Conservation (phyloP, 2,113 vertebrate species). For the Prionailurus viverrinus region DNA sequence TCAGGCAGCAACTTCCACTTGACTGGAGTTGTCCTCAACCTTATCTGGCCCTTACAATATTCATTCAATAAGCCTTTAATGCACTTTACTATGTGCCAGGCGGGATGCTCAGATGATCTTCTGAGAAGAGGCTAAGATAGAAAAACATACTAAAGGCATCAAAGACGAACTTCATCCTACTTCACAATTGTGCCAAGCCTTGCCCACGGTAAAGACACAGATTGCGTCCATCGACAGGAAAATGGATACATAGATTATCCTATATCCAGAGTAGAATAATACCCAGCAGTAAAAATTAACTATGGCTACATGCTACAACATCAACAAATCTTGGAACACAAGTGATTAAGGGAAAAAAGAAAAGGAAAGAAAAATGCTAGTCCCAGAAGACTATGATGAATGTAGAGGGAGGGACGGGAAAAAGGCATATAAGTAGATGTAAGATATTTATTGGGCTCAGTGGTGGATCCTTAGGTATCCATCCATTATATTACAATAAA, state of each 20-base stretch:
- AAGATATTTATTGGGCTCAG: neutral
- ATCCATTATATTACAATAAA: neutral
- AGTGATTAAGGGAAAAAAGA: neutral
- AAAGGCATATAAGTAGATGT: neutral
- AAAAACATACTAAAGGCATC: neutral
- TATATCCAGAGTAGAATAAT: neutral
- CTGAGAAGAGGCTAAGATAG: neutral
- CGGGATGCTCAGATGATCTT: neutral
- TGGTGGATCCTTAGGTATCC: neutral
- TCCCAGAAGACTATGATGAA: neutral
- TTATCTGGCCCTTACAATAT: constrained; percentile 14
- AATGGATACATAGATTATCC: neutral
- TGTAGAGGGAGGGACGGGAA: neutral
- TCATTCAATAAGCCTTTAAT: neutral
- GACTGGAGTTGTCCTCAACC: neutral
- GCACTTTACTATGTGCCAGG: neutral
- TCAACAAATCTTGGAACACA: neutral
- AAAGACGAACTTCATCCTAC: neutral
- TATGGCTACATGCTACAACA: neutral
- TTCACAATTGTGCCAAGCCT: neutral
- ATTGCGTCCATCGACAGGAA: neutral
- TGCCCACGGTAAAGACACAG: neutral
- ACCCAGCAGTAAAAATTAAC: neutral
- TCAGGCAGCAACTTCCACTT: neutral
- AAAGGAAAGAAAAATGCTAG: neutral